Percentiles rank a stretch among this genome's conserved stretches.
phyloP scores from a whole-genome alignment of 2,797 vertebrate genomes.

The Pristis pectinata region DNA sequence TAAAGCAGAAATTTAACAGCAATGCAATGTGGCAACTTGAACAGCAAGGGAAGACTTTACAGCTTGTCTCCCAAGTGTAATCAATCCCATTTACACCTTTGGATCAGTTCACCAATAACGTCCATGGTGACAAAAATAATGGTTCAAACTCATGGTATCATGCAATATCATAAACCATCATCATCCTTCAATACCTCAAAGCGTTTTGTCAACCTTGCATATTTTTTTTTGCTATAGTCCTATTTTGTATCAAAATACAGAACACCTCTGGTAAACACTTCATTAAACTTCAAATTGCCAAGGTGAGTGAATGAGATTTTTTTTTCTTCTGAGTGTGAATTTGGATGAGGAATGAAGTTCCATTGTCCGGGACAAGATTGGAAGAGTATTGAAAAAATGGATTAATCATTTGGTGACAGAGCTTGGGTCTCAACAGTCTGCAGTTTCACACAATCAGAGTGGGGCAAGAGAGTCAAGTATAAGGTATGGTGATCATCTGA shows the following conservation, averaged over 20 bases:
- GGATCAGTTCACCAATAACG: neutral
- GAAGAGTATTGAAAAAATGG: neutral
- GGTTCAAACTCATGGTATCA: neutral
- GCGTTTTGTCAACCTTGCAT: neutral
- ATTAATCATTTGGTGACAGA: neutral
- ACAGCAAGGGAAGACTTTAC: neutral
- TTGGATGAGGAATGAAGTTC: neutral
- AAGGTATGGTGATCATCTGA: neutral
- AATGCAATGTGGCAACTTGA: neutral
- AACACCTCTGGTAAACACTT: neutral
- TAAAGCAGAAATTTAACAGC: no score
- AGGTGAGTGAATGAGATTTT: neutral
- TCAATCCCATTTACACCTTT: no score
- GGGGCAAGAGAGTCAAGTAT: neutral
- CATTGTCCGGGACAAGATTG: neutral
- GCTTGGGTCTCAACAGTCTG: neutral
- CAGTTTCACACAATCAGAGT: neutral
- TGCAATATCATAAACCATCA: neutral
- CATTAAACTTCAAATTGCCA: neutral
- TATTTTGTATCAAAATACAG: neutral
- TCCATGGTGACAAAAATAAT: neutral
- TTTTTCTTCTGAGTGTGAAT: neutral
- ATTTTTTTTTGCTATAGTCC: neutral
- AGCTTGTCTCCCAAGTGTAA: neutral
- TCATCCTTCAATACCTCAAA: no score